Evolutionary conservation across 2,888 invertebrate species (phyloP).

Genomic region (Tiliacea aurago): DNA sequence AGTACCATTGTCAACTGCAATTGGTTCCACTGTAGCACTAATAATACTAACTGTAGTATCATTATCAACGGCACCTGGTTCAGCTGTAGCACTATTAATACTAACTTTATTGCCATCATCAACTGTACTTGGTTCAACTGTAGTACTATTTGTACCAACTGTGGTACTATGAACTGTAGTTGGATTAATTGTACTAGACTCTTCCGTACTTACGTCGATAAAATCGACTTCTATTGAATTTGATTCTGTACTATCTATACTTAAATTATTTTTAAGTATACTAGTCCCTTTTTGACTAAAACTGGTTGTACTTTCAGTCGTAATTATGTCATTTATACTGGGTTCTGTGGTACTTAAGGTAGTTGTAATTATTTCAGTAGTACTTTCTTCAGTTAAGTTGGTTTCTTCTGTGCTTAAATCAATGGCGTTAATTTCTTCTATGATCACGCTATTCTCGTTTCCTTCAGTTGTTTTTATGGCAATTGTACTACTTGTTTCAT

Average conservation of each 20-base stretch:
- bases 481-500: slow-evolving; percentile 10
- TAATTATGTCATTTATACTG: slow-evolving; percentile 5
- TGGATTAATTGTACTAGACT: slow-evolving; percentile 21
- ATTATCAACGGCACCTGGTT: background rate
- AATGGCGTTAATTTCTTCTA: slow-evolving; percentile 6
- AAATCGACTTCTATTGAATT: slow-evolving; percentile 24
- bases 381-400: slow-evolving; percentile 9
- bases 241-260: background rate
- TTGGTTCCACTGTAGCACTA: slow-evolving; percentile 33
- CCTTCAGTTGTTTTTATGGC: background rate
- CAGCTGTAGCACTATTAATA: slow-evolving; percentile 10
- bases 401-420: slow-evolving; percentile 13
- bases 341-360: slow-evolving; percentile 1
- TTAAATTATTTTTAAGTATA: slow-evolving; percentile 12
- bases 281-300: slow-evolving; percentile 16
- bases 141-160: background rate
- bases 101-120: slow-evolving; percentile 23
- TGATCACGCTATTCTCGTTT: background rate
- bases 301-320: slow-evolving; percentile 16
- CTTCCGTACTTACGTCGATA: slow-evolving; percentile 13
- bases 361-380: slow-evolving; percentile 8
- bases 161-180: slow-evolving; percentile 22
- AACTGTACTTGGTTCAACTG: background rate
- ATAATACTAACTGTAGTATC: background rate
- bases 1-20: background rate